A percentile compares a stretch with the other conserved stretches of the same genome.
Conservation (phyloP, 2,888 invertebrate species). For the Agonopterix alstromeriana region DNA sequence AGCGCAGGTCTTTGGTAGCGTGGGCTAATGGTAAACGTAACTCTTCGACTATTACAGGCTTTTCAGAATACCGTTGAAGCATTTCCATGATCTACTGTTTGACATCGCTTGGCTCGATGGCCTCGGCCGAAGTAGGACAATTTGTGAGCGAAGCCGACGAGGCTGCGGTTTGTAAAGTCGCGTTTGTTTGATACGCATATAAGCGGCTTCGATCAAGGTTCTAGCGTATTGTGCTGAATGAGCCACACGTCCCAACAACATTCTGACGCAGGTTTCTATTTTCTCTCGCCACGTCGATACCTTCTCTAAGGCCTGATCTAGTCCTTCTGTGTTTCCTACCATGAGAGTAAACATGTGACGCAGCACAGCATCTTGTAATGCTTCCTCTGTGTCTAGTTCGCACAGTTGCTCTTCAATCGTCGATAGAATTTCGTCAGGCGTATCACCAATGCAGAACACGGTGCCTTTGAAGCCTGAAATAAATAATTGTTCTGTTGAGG, state of each 20-base stretch:
- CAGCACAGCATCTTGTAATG: conserved; percentile 33
- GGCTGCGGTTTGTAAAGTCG: conserved; percentile 15
- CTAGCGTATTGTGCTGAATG: conserved; percentile 44
- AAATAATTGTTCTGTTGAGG: neutral
- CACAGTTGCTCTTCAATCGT: conserved; percentile 26
- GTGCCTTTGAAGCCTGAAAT: conserved; percentile 39
- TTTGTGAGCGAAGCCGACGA: conserved; percentile 23
- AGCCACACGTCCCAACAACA: conserved; percentile 31
- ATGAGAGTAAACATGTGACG: conserved; percentile 40
- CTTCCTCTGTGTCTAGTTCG: conserved; percentile 22
- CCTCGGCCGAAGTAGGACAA: conserved; percentile 25
- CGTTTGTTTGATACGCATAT: conserved; percentile 21
- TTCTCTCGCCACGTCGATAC: conserved; percentile 24
- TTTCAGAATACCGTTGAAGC: conserved; percentile 22
- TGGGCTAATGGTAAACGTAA: conserved; percentile 26
- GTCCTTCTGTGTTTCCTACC: conserved; percentile 12
- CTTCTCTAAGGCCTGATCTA: conserved; percentile 14
- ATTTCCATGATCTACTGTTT: neutral
- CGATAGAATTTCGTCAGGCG: conserved; percentile 30
- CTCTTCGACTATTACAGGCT: conserved; percentile 22
- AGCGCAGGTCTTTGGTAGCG: conserved; percentile 27
- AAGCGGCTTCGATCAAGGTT: conserved; percentile 29
- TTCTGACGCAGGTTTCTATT: conserved; percentile 26
- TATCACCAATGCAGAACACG: conserved; percentile 41
- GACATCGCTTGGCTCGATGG: neutral